Percentiles rank a stretch among this genome's conserved stretches.
phyloP scores from a whole-genome alignment of 2,113 vertebrate species.

The Fulica atra region DNA sequence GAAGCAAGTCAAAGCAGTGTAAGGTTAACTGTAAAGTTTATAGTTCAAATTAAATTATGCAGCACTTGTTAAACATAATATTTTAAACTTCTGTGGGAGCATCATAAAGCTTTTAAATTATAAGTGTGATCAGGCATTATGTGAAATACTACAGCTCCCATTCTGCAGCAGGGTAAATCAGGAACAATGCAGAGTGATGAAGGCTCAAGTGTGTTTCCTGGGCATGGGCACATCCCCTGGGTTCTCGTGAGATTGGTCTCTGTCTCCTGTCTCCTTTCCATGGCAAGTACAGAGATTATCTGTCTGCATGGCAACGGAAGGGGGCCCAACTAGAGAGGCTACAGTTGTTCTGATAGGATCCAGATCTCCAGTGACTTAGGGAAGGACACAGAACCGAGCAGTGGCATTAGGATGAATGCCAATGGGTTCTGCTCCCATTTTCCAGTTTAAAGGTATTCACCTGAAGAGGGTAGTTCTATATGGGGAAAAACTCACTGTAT shows the following conservation, averaged over 20 bases:
- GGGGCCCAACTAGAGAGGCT: accelerated
- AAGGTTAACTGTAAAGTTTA: not conserved
- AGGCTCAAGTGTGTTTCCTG: not conserved
- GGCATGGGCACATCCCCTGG: not conserved
- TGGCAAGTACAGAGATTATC: not conserved
- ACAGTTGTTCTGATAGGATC: not conserved
- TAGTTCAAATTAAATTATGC: not conserved
- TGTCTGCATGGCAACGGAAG: not conserved
- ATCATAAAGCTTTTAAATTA: not conserved
- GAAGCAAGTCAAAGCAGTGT: not conserved
- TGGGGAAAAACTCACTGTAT: not conserved
- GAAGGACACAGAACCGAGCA: not conserved
- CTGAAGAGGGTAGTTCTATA: not conserved
- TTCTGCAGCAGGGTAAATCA: not conserved
- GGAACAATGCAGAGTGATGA: not conserved
- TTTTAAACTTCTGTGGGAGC: not conserved
- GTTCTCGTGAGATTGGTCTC: not conserved
- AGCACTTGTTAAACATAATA: not conserved
- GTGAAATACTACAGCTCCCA: not conserved
- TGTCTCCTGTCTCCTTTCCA: not conserved
- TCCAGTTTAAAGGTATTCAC: not conserved
- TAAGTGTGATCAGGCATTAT: not conserved
- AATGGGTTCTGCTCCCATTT: not conserved
- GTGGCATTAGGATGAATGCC: not conserved
- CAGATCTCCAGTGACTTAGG: not conserved